Evolutionary conservation across 2,797 vertebrate genomes (phyloP).

Genomic region (Lycodopsis pacificus): DNA sequence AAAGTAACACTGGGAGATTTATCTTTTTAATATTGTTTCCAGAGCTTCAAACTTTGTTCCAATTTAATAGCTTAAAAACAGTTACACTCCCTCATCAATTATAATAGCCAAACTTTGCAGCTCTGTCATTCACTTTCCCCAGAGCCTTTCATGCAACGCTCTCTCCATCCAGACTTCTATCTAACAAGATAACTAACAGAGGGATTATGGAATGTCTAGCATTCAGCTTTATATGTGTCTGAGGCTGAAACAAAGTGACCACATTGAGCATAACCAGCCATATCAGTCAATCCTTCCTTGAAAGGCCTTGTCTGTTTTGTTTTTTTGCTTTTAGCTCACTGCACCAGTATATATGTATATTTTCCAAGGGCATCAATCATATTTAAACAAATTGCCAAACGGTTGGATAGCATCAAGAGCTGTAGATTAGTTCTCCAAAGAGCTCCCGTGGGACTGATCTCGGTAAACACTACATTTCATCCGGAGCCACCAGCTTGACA

Average conservation of each 20-base stretch:
- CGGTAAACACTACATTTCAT: constrained; percentile 77
- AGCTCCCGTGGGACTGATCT: constrained; percentile 67
- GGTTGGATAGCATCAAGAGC: constrained; percentile 72
- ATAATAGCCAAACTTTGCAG: background rate
- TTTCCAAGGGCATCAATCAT: constrained; percentile 76
- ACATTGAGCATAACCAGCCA: constrained; percentile 49
- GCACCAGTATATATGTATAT: constrained; percentile 53
- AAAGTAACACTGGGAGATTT: background rate
- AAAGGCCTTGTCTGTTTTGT: constrained; percentile 45
- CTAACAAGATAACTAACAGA: constrained; percentile 13
- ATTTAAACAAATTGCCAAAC: constrained; percentile 77
- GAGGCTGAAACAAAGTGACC: constrained; percentile 12
- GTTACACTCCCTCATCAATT: background rate
- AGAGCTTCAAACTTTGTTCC: background rate
- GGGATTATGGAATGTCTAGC: background rate
- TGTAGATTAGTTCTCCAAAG: constrained; percentile 73
- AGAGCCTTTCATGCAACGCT: background rate
- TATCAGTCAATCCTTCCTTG: constrained; percentile 44
- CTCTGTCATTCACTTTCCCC: background rate
- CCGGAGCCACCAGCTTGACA: constrained; percentile 66
- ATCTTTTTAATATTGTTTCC: background rate
- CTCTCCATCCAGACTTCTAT: background rate
- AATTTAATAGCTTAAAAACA: constrained; percentile 8
- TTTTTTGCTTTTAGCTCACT: constrained; percentile 64
- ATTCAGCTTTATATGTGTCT: background rate